Conservation (phyloP, 1,140 invertebrate species). For the Bombus polaris region DNA sequence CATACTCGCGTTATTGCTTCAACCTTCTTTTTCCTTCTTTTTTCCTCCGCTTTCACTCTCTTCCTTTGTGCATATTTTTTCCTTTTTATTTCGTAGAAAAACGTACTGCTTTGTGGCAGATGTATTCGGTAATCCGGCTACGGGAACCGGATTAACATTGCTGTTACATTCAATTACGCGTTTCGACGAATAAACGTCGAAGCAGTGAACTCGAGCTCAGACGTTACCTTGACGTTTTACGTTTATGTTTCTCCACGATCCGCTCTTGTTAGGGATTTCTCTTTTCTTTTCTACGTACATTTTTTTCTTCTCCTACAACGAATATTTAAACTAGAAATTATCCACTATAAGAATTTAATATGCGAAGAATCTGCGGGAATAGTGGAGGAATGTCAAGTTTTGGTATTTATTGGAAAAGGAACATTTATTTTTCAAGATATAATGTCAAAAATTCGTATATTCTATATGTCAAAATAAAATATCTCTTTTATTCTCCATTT, state of each 20-base stretch:
- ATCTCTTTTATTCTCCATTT: too few species aligned
- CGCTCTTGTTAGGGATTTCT: background rate
- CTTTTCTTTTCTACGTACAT: background rate
- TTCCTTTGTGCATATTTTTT: background rate
- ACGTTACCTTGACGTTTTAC: background rate
- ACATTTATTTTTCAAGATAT: background rate
- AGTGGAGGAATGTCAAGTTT: too few species aligned
- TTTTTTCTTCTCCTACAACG: too few species aligned
- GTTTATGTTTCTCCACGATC: background rate
- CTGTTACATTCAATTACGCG: background rate
- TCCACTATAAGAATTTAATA: too few species aligned
- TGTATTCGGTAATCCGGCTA: background rate
- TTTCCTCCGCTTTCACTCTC: background rate
- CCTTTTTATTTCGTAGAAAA: background rate
- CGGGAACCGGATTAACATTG: too few species aligned
- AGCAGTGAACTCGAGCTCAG: background rate
- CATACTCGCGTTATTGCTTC: background rate
- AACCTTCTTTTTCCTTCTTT: too few species aligned
- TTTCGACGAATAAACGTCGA: background rate
- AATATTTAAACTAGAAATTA: too few species aligned
- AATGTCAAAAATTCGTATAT: too few species aligned
- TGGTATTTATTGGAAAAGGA: background rate
- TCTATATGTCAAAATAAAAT: background rate
- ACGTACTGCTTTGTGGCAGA: background rate
- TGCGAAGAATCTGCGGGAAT: too few species aligned